These are phyloP conservation scores for Leucoraja ocellata DNA, from an alignment of 2,797 vertebrate genomes.

Conservation along the genomic window DNA sequence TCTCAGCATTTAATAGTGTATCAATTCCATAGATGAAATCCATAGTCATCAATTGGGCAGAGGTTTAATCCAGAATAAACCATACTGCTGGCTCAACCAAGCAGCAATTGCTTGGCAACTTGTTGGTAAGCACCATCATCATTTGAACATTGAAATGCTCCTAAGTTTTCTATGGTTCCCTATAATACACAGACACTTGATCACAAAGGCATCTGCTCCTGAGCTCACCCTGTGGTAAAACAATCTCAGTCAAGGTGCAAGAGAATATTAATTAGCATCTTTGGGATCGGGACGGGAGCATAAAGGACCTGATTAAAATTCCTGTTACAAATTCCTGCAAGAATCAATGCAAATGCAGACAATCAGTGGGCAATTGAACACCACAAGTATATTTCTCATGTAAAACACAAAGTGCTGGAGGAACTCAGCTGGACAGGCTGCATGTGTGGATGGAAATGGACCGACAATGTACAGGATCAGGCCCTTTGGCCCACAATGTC, in stretches of 20 bases:
- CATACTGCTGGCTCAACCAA: background rate
- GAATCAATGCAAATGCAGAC: background rate
- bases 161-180: no score
- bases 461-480: no score
- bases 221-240: background rate
- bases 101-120: no score
- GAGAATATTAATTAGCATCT: background rate
- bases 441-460: no score
- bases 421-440: no score
- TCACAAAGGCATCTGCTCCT: background rate
- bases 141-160: background rate
- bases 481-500: no score
- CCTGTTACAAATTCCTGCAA: background rate
- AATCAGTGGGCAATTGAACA: background rate
- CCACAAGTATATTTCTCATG: no score
- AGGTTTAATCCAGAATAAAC: no score
- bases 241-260: background rate
- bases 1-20: background rate
- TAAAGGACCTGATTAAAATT: background rate
- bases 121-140: background rate
- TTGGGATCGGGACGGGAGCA: background rate
- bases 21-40: no score
- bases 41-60: no score
- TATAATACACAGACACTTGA: no score
- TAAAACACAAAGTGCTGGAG: no score